Conservation (phyloP, 2,888 invertebrate genomes). For the Andricus curvator region DNA sequence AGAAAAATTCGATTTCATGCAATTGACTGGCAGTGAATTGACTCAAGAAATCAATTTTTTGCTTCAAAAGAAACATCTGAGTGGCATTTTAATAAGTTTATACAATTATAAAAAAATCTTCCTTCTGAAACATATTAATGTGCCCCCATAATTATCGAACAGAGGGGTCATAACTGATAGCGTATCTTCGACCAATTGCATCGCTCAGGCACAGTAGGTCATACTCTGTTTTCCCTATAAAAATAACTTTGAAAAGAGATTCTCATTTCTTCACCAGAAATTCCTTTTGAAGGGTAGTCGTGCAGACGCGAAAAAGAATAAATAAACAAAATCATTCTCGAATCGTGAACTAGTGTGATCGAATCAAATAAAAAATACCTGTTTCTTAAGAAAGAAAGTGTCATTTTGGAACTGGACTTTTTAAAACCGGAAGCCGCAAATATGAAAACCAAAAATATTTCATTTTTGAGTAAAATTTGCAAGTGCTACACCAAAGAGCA, state of each 20-base stretch:
- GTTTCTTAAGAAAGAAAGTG: not conserved
- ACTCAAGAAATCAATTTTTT: not conserved
- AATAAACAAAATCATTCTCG: not conserved
- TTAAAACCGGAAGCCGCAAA: conserved; percentile 37
- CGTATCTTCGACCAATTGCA: conserved; percentile 26
- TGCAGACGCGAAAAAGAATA: not conserved
- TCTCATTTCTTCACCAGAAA: conserved; percentile 14
- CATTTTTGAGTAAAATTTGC: conserved; percentile 68
- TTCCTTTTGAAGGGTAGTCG: conserved; percentile 16
- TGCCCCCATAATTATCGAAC: conserved; percentile 4
- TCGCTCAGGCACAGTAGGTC: conserved; percentile 11
- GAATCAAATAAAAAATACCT: not conserved
- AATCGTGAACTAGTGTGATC: not conserved
- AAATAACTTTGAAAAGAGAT: not conserved
- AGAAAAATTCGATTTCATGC: too few species aligned
- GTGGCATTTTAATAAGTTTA: too few species aligned
- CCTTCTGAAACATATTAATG: not conserved
- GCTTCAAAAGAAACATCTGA: not conserved
- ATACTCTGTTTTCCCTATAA: conserved; percentile 7
- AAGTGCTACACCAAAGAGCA: conserved; percentile 66
- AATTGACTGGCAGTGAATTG: too few species aligned
- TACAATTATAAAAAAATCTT: too few species aligned
- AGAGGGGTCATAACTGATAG: conserved; percentile 41
- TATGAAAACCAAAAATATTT: conserved; percentile 71
- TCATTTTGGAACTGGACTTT: conserved; percentile 10